Evolutionary conservation across 2,888 invertebrate species (phyloP).

Genomic region (Callyntrura guangdongensis): DNA sequence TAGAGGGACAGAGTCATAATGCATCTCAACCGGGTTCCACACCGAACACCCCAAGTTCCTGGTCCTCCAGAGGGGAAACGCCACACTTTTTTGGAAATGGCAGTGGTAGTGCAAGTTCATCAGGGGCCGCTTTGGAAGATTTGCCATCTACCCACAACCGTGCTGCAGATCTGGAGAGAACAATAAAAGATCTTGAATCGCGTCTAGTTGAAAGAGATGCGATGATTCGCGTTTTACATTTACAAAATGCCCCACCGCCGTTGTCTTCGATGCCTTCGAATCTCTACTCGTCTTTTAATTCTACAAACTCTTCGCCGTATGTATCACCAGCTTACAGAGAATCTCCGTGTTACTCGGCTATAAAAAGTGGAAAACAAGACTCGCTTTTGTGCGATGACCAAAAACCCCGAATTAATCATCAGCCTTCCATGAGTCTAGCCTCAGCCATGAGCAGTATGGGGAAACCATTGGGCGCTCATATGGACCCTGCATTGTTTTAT

Average conservation of each 20-base stretch:
- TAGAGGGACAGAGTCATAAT: conserved; percentile 74
- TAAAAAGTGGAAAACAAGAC: conserved; percentile 55
- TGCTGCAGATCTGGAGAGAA: conserved; percentile 84
- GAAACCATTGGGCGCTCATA: conserved; percentile 58
- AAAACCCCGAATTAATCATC: conserved; percentile 79
- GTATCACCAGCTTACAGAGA: conserved; percentile 79
- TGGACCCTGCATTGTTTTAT: conserved; percentile 82
- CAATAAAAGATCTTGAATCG: conserved; percentile 93
- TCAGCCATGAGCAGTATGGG: conserved; percentile 79
- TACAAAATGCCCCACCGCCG: conserved; percentile 81
- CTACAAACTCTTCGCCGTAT: conserved; percentile 72
- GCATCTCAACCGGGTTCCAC: conserved; percentile 73
- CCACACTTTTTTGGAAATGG: conserved; percentile 83
- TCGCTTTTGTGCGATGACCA: conserved; percentile 56
- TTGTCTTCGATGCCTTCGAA: conserved; percentile 79
- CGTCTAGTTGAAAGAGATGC: conserved; percentile 96
- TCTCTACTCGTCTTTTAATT: conserved; percentile 81
- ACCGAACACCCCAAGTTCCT: conserved; percentile 84
- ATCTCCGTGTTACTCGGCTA: conserved; percentile 81
- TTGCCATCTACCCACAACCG: conserved; percentile 81
- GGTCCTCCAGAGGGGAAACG: conserved; percentile 84
- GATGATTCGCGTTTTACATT: conserved; percentile 94
- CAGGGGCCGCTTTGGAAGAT: conserved; percentile 80
- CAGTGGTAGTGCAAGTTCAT: conserved; percentile 78
- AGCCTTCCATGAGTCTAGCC: conserved; percentile 81